Conservation (phyloP, 2,888 invertebrate genomes). For the Agrilus mali region DNA sequence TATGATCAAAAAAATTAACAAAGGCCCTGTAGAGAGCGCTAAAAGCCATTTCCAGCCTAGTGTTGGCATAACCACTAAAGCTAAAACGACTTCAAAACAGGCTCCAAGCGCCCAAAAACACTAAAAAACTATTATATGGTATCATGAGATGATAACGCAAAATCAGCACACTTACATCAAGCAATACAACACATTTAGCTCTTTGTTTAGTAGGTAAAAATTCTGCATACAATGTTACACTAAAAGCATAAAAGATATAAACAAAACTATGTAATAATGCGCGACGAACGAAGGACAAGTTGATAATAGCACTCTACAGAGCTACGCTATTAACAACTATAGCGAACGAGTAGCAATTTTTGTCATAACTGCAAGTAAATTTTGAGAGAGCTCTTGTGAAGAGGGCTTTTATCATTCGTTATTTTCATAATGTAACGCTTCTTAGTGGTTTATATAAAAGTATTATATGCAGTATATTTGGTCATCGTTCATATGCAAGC, state of each 20-base stretch:
- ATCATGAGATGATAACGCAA: conserved; percentile 6
- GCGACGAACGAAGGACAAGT: too few species aligned
- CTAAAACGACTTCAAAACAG: conserved; percentile 83
- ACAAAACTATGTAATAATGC: neutral
- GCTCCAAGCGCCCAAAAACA: conserved; percentile 96
- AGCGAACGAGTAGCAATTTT: too few species aligned
- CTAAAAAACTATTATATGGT: conserved; percentile 31
- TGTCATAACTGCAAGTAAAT: too few species aligned
- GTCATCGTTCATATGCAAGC: too few species aligned
- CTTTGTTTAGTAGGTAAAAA: conserved; percentile 88
- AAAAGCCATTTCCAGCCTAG: conserved; percentile 86
- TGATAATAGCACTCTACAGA: too few species aligned
- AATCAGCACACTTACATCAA: conserved; percentile 63
- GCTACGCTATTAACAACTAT: too few species aligned
- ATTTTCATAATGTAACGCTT: too few species aligned
- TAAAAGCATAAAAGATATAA: conserved; percentile 34
- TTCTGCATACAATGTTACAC: conserved; percentile 91
- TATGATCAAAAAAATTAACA: conserved; percentile 69
- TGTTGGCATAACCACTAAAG: conserved; percentile 81
- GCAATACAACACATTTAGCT: conserved; percentile 87
- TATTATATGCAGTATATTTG: too few species aligned
- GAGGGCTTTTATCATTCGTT: too few species aligned
- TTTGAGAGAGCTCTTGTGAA: too few species aligned
- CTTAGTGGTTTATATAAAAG: too few species aligned
- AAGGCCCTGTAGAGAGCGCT: conserved; percentile 80